These are phyloP conservation scores for Caenorhabditis tropicalis DNA, from an alignment of 1,140 invertebrate genomes.

Conservation along the genomic window DNA sequence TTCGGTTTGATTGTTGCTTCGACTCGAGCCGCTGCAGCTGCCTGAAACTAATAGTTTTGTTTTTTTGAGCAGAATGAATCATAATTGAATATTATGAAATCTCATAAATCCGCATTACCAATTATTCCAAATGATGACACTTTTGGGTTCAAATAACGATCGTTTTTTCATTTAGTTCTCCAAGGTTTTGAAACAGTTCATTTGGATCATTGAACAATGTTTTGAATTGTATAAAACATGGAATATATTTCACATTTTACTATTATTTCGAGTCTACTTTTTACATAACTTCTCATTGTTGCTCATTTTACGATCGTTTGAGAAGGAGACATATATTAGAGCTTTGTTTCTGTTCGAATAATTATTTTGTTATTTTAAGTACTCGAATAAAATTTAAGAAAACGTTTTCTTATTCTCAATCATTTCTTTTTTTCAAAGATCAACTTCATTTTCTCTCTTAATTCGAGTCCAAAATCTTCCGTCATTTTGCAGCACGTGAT, in stretches of 20 bases:
- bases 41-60: not conserved
- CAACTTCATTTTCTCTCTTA: not conserved
- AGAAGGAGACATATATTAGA: too few relatives aligned
- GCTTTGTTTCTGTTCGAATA: too few relatives aligned
- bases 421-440: not conserved
- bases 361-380: too few relatives aligned
- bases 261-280: not conserved
- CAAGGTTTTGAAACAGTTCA: not conserved
- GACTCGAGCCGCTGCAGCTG: not conserved
- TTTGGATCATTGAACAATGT: not conserved
- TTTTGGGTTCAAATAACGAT: not conserved
- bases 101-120: not conserved
- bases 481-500: slow-evolving; percentile 8
- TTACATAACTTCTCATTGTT: too few relatives aligned
- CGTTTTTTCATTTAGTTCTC: not conserved
- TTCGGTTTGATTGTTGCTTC: not conserved
- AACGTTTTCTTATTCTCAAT: too few relatives aligned
- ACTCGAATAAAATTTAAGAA: too few relatives aligned
- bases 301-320: too few relatives aligned
- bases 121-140: not conserved
- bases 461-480: slow-evolving; percentile 7
- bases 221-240: not conserved
- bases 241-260: not conserved
- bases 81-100: not conserved
- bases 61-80: not conserved